Conservation (phyloP, 2,113 vertebrate genomes). For the Trematomus loennbergii region DNA sequence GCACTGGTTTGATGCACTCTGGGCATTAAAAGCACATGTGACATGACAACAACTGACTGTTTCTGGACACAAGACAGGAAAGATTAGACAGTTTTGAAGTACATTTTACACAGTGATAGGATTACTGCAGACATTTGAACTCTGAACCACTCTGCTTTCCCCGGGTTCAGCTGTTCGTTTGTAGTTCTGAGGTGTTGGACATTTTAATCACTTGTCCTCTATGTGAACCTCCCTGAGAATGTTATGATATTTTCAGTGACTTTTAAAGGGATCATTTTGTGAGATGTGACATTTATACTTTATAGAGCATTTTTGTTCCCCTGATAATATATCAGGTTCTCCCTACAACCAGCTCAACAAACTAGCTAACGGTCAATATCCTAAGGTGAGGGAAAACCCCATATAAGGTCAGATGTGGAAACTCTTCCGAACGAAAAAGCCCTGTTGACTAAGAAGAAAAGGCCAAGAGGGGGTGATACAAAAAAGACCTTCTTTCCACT, state of each 20-base stretch:
- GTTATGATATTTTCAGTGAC: neutral
- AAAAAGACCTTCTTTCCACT: no score
- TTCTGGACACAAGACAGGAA: neutral
- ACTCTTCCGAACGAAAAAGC: no score
- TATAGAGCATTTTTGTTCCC: neutral
- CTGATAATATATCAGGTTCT: neutral
- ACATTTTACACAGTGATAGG: constrained; percentile 3
- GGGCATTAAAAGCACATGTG: constrained; percentile 7
- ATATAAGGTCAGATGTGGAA: no score
- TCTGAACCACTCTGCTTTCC: neutral
- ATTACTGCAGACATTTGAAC: constrained; percentile 28
- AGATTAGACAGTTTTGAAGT: neutral
- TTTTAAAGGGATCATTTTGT: neutral
- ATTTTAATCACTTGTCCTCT: constrained; percentile 32
- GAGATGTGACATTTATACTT: neutral
- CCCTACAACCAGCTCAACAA: neutral
- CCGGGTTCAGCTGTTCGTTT: neutral
- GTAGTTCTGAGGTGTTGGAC: constrained; percentile 8
- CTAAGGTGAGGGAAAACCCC: no score
- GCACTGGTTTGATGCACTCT: constrained; percentile 8
- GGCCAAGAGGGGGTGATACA: no score
- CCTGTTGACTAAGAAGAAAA: no score
- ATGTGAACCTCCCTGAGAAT: constrained; percentile 24
- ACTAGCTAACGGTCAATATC: no score
- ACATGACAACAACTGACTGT: constrained; percentile 7